These are phyloP conservation scores for Drosophila pandora DNA, from an alignment of 1,140 invertebrate genomes.

Conservation along the genomic window DNA sequence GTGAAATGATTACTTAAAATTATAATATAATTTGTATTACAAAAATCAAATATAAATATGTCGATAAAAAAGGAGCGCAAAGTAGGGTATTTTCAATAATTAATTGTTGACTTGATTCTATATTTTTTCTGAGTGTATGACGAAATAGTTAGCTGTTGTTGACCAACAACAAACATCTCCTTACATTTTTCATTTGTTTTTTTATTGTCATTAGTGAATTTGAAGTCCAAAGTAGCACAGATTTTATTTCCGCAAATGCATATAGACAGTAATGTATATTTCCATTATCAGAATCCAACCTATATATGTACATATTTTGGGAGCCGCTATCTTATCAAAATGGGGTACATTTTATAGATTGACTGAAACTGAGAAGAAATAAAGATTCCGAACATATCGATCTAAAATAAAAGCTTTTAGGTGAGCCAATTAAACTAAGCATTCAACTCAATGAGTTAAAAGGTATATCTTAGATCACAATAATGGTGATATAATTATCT, in stretches of 20 bases:
- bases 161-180: not conserved
- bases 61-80: too few relatives aligned
- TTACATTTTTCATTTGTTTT: not conserved
- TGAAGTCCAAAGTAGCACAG: not conserved
- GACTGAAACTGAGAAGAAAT: constrained; percentile 1
- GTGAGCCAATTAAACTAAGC: not conserved
- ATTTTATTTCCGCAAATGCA: not conserved
- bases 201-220: not conserved
- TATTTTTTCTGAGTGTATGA: too few relatives aligned
- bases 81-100: not conserved
- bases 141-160: too few relatives aligned
- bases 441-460: not conserved
- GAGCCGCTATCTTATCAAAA: constrained; percentile 28
- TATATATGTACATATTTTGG: constrained; percentile 2
- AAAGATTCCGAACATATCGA: not conserved
- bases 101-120: too few relatives aligned
- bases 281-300: not conserved
- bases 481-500: not conserved
- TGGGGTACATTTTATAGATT: constrained; percentile 13
- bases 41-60: too few relatives aligned
- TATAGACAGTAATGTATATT: not conserved
- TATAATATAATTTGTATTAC: too few relatives aligned
- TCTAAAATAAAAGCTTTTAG: not conserved
- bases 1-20: not conserved
- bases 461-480: not conserved